Percentiles rank a stretch among this genome's conserved stretches.
phyloP scores from a whole-genome alignment of 2,797 vertebrate species.

The Pseudomugil tenellus region DNA sequence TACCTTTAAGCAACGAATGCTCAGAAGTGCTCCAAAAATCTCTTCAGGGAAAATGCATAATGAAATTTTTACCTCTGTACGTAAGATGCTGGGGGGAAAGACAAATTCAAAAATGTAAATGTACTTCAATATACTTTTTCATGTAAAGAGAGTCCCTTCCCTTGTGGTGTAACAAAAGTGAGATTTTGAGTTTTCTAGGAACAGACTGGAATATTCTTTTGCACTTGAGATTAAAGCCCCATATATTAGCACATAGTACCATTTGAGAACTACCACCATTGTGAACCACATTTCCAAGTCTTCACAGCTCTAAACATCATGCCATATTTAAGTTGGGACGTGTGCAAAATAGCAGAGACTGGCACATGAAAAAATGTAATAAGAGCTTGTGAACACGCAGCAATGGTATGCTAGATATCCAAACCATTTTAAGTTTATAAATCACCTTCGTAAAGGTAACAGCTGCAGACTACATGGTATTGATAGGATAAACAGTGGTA shows the following conservation, averaged over 20 bases:
- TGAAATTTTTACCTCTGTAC: slow-evolving; percentile 34
- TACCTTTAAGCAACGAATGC: slow-evolving; percentile 7
- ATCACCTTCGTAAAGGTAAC: neutral
- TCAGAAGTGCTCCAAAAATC: slow-evolving; percentile 22
- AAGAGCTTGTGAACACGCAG: slow-evolving; percentile 19
- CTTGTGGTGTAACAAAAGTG: slow-evolving; percentile 19
- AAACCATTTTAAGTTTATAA: slow-evolving; percentile 35
- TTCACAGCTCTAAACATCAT: slow-evolving; percentile 40
- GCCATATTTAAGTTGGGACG: slow-evolving; percentile 53
- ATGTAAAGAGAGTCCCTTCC: slow-evolving; percentile 25
- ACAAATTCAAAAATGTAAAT: slow-evolving; percentile 56
- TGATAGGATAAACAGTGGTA: slow-evolving; percentile 15
- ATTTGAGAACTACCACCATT: slow-evolving; percentile 69
- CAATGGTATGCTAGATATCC: slow-evolving; percentile 31
- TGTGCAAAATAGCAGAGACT: slow-evolving; percentile 17
- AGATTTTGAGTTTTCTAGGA: slow-evolving; percentile 47
- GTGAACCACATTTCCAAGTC: slow-evolving; percentile 63
- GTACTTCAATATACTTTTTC: slow-evolving; percentile 23
- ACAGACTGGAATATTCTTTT: slow-evolving; percentile 54
- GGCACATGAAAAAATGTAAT: neutral
- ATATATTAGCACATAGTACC: slow-evolving; percentile 47
- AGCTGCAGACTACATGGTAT: slow-evolving; percentile 13
- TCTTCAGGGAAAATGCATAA: slow-evolving; percentile 21
- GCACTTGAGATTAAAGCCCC: slow-evolving; percentile 54
- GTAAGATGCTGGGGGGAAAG: slow-evolving; percentile 57